Evolutionary conservation across 2,797 vertebrate genomes (phyloP).

Genomic region (Myiotriccus ornatus): DNA sequence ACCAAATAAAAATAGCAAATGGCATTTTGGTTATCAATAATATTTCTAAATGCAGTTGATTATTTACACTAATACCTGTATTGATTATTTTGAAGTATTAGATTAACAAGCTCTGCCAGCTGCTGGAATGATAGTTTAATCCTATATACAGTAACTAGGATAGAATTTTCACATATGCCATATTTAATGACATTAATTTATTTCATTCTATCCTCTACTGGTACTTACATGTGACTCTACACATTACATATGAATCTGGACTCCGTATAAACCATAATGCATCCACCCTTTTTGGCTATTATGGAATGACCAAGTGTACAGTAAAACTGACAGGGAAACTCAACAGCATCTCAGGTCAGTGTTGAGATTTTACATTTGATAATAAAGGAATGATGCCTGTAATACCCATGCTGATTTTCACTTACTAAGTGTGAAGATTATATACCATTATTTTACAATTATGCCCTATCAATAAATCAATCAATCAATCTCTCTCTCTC

Average conservation of each 20-base stretch:
- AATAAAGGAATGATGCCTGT: neutral
- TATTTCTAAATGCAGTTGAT: slow-evolving; percentile 87
- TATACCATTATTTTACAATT: neutral
- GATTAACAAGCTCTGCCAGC: slow-evolving; percentile 80
- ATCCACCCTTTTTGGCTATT: neutral
- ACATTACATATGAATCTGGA: neutral
- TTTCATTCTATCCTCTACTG: neutral
- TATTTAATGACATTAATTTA: slow-evolving; percentile 3
- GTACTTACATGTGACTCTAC: neutral
- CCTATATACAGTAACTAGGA: slow-evolving; percentile 20
- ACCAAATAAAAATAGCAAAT: slow-evolving; percentile 87
- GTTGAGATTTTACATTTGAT: neutral
- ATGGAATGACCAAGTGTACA: neutral
- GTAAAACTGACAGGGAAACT: neutral
- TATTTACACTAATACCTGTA: slow-evolving; percentile 83
- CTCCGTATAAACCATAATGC: neutral
- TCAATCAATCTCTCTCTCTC: no score
- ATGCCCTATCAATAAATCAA: neutral
- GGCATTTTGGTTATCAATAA: slow-evolving; percentile 85
- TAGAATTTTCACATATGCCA: neutral
- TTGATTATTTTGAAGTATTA: slow-evolving; percentile 88
- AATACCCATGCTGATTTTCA: neutral
- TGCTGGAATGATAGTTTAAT: slow-evolving; percentile 86
- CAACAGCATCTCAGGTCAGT: neutral
- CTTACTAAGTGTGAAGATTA: neutral